Evolutionary conservation across 2,888 invertebrate species (phyloP), one percentile per base, ranked within the genome.

Genomic region (Phortica okadai): DNA sequence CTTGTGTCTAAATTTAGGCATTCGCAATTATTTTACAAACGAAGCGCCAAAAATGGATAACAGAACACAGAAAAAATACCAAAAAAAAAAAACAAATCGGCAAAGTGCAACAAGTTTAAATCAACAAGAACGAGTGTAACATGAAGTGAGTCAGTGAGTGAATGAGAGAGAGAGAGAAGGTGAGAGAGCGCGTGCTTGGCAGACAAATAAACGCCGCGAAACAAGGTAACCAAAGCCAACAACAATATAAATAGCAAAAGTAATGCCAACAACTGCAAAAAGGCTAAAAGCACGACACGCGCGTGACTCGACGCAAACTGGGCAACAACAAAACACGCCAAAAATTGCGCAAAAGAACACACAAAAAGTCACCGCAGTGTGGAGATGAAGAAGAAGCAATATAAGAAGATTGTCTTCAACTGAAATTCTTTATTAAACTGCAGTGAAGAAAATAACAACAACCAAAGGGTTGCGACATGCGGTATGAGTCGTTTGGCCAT

Each of bases 251-350:
- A 59, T n/a, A 72, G 25, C 69, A 72, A 56, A 72, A 54, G 41
- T n/a, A 14, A 50, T 50, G n/a, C 16, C 66, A 8, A 50, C 72
- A 75, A 58, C 21, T 16, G 54, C 67, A 45, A 75, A 59, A 75
- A 16, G 42, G 50, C 50, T 42, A 42, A 42, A 3, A 74, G 45
- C 74, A 69, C 75, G 77, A 66, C 73, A 74, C 75, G 78, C 79
- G 76, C 79, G 79, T 79, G 77, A 74, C 74, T 67, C 69, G 73
- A 75, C 79, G 77, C 75, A 79, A 76, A 33, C 33, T 33, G 56
- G 64, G 66, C 58, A 44, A 73, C 45, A 56, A 41, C 6, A 41
- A 54, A 67, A n/a, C 14, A 64, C 73, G 56, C 45, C 56, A 33
- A 73, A 58, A 73, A 73, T 16, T 62, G 54, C 14, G 45, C 4